phyloP scores from a whole-genome alignment of 2,888 invertebrate species.

The Nezara viridula region DNA sequence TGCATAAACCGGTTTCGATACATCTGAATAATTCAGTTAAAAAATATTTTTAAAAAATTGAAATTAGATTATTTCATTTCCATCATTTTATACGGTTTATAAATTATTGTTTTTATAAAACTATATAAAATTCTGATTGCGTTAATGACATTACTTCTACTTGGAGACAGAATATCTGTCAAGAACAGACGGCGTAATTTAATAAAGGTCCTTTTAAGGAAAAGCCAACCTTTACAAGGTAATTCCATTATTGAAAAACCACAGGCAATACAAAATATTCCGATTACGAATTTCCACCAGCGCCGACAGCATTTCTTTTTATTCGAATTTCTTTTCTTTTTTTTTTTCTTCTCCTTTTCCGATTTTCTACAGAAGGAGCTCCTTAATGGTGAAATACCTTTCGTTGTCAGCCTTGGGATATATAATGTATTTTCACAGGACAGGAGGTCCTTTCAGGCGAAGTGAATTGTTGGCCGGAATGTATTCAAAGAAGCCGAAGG shows the following conservation, averaged over 20 bases:
- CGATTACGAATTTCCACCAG: constrained; percentile 46
- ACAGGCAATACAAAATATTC: constrained; percentile 47
- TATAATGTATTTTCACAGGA: constrained; percentile 46
- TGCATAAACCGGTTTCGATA: too few species aligned
- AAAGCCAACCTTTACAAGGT: constrained; percentile 38
- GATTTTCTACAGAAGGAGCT: constrained; percentile 33
- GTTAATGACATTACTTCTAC: neutral
- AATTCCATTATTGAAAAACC: constrained; percentile 45
- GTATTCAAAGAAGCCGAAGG: constrained; percentile 47
- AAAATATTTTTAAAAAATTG: too few species aligned
- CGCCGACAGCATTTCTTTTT: constrained; percentile 43
- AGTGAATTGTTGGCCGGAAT: constrained; percentile 48
- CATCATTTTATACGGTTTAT: neutral
- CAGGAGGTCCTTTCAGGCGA: neutral
- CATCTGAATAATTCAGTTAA: too few species aligned
- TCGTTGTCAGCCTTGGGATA: constrained; percentile 39
- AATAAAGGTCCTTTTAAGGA: constrained; percentile 27
- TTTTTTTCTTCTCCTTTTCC: neutral
- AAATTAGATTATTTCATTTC: too few species aligned
- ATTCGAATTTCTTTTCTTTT: constrained; percentile 13
- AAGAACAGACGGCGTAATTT: constrained; percentile 2
- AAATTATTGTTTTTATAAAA: neutral
- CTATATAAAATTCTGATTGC: neutral
- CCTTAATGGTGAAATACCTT: constrained; percentile 40
- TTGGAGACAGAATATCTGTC: constrained; percentile 1